Base-by-base conservation (phyloP, 2,797 vertebrate genomes). In the Melanotaenia boesemani region DNA sequence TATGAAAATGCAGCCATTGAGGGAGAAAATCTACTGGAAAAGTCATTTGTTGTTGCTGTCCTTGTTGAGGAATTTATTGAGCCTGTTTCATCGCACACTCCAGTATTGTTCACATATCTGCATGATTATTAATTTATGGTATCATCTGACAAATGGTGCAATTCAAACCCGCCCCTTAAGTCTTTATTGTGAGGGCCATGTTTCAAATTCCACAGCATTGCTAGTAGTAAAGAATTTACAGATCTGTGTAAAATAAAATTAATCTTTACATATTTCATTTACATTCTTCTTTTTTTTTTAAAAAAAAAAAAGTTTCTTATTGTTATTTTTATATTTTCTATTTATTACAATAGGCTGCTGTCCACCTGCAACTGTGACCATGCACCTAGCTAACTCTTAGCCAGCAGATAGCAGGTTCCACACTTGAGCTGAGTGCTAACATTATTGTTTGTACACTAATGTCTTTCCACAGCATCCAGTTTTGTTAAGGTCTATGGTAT, bases 1-100 rank as follows among this genome's bases (percentile, higher is more conserved):
- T 36, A 70, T 32, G 39, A 67, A 67, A 63, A 63, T 32, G 62
- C 16, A 64, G 22, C n/a, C 22, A 26, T 22, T 24, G 9, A 54
- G 10, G 15, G 1, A 37, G 18, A 37, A 39, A 48, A 65, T 6
- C 48, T 6, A 5, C 16, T 63, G 63, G 15, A 10, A 32, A 54
- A 61, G 22, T 32, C 0, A 8, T 44, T 56, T 58, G 46, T 24
- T 55, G 32, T 55, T 58, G 4, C 6, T 5, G 11, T 20, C 50
- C 46, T 30, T 39, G 10, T 30, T 39, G 10, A 61, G 36, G 2
- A 70, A 44, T 24, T 22, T 6, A 12, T 36, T 34, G 20, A 37
- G 6, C 15, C 1, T 20, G 18, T 58, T 67, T 70, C 62, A 22
- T 11, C 12, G 11, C 3, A 61, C 16, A 67, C 69, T 62, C 12